These are phyloP conservation scores for Hippopotamyrus pictus DNA, from an alignment of 2,797 vertebrate species.

Conservation along the genomic window DNA sequence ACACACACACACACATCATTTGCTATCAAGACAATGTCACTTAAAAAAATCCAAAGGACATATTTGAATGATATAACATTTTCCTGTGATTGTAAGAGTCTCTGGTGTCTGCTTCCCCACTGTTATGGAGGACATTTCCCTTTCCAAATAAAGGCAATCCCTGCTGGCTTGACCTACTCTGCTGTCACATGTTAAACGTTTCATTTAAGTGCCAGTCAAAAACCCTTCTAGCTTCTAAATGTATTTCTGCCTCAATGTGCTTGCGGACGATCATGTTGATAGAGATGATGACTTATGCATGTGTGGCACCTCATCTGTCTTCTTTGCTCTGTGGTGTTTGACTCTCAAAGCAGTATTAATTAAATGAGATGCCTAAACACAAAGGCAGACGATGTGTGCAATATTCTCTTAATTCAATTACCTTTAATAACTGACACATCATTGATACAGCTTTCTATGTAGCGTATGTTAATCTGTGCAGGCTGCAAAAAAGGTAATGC, in stretches of 20 bases:
- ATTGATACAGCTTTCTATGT: not conserved
- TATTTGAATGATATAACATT: not conserved
- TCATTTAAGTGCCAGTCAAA: slow-evolving; percentile 33
- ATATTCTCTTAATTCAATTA: slow-evolving; percentile 13
- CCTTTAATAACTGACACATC: not conserved
- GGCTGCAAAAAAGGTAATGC: not conserved
- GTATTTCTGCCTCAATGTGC: slow-evolving; percentile 25
- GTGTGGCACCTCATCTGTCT: not conserved
- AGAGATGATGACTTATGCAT: not conserved
- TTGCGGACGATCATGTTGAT: slow-evolving; percentile 7
- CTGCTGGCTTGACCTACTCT: slow-evolving; percentile 25
- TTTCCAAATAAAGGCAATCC: slow-evolving; percentile 15
- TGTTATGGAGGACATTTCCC: not conserved
- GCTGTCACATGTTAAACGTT: slow-evolving; percentile 29
- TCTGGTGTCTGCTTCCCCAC: slow-evolving; percentile 1
- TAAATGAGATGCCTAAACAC: not conserved
- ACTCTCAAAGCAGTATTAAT: not conserved
- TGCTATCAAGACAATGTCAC: not conserved
- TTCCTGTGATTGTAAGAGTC: not conserved
- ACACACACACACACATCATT: not conserved
- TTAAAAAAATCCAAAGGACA: slow-evolving; percentile 2
- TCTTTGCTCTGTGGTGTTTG: slow-evolving; percentile 6
- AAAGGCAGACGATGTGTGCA: not conserved
- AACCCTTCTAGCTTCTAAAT: slow-evolving; percentile 20
- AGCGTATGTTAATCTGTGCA: not conserved